Base-by-base conservation (phyloP, 2,888 invertebrate species). In the Crioceris asparagi region DNA sequence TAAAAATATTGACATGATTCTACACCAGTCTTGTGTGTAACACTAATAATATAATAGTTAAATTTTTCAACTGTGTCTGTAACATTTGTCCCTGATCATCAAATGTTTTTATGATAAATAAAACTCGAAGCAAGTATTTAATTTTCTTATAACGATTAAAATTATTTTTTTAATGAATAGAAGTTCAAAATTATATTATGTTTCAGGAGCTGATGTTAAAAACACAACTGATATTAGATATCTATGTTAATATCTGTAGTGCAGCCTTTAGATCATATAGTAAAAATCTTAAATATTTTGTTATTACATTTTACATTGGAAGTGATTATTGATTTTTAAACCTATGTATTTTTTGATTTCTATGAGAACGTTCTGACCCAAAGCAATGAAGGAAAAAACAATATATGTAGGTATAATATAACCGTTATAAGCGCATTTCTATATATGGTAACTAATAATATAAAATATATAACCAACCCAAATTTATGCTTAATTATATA, bases 11-110 rank as follows among this genome's bases (percentile, higher is more conserved):
- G 61, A 62, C 62, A 61, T 62, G 57, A 60, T 53, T 59, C 61
- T 61, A 62, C 61, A 61, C 60, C 62, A 63, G 63, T 63, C 63
- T 63, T 63, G 59, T 60, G n/a, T n/a, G 60, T 60, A 59, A 59
- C 57, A 58, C 58, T 60, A 60, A 57, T 54, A 53, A 52, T 55
- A 53, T 51, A 53, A 49, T 52, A 53, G 43, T 48, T 46, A 51
- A 38, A 46, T 44, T 47, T 53, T 51, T 46, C 39, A 44, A 39
- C 41, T 35, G 25, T 23, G 17, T 11, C 35, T 11, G 17, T 35
- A 32, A 45, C 36, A 40, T 17, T 17, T n/a, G 10, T 17, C 31
- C 15, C 11, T 12, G 16, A 23, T 30, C 7, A 4, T 11, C 27
- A 6, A 27, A 8, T 3, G n/a, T n/a, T n/a, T n/a, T n/a, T n/a